Conservation (phyloP, 2,888 invertebrate species). For the Ganaspis brasiliensis region DNA sequence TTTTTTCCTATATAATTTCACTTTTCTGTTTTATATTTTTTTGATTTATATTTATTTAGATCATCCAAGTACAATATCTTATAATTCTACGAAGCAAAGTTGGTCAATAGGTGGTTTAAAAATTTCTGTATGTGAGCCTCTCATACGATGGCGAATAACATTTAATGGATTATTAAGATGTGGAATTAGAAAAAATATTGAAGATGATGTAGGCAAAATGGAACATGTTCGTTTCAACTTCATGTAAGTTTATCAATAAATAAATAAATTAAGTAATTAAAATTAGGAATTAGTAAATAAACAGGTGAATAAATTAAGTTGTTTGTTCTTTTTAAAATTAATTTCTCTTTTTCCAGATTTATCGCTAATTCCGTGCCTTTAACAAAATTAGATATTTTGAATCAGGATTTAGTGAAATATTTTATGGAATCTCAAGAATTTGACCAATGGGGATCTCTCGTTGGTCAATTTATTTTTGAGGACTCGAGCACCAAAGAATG, state of each 20-base stretch:
- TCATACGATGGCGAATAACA: conserved; percentile 84
- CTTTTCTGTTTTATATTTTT: not conserved
- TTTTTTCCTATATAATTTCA: not conserved
- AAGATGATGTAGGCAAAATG: conserved; percentile 66
- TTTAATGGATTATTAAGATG: conserved; percentile 87
- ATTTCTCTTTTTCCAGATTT: conserved; percentile 6
- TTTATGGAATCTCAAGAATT: conserved; percentile 81
- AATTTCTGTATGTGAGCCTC: conserved; percentile 85
- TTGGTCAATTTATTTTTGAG: conserved; percentile 83
- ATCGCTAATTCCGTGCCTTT: conserved; percentile 69
- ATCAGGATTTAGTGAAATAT: conserved; percentile 77
- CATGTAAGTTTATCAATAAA: conserved; percentile 82
- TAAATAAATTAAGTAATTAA: too few relatives aligned
- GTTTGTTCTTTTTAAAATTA: not conserved
- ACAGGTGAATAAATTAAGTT: not conserved
- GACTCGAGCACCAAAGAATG: conserved; percentile 78
- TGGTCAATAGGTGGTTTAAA: conserved; percentile 85
- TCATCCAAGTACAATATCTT: conserved; percentile 82
- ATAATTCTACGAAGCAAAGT: conserved; percentile 79
- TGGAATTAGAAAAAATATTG: conserved; percentile 77
- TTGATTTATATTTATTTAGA: conserved; percentile 74
- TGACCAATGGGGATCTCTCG: conserved; percentile 85
- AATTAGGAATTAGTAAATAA: too few relatives aligned
- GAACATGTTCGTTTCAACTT: conserved; percentile 83
- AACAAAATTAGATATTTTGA: conserved; percentile 83